A percentile compares a stretch with the other conserved stretches of the same genome.
These are phyloP conservation scores for Malurus elegans DNA, from an alignment of 2,113 vertebrate species.

Conservation along the genomic window DNA sequence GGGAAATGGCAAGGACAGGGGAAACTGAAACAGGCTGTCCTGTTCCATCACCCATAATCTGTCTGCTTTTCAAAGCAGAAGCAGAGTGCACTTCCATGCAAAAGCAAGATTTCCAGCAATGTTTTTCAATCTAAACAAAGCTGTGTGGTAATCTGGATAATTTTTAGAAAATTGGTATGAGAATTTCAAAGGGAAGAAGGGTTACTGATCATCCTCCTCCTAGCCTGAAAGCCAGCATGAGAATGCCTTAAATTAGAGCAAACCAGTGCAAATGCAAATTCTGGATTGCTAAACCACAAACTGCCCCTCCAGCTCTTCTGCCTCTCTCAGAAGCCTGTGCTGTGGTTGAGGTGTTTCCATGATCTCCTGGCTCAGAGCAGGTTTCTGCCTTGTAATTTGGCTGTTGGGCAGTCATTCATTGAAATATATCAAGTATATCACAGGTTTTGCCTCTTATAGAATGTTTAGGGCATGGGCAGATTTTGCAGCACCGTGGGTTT, in stretches of 20 bases:
- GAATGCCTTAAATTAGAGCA: background rate
- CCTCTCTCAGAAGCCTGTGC: background rate
- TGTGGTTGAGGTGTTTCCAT: background rate
- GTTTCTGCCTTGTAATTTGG: background rate
- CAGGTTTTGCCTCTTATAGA: background rate
- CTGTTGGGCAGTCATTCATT: background rate
- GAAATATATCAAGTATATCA: background rate
- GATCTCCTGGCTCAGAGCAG: background rate
- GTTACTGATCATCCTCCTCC: background rate
- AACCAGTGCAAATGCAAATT: background rate
- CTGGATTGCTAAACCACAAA: background rate
- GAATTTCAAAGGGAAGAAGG: background rate
- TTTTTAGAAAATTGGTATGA: background rate
- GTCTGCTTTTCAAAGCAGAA: background rate
- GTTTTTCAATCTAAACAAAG: background rate
- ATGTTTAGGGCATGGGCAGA: rapidly evolving
- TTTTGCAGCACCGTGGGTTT: background rate
- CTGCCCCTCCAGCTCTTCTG: background rate
- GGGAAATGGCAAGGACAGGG: background rate
- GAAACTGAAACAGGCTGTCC: background rate
- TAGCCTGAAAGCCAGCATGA: background rate
- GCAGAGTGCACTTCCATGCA: background rate
- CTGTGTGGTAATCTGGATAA: background rate
- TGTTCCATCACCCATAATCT: background rate
- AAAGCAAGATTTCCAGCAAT: background rate